phyloP scores from a whole-genome alignment of 2,797 vertebrate genomes.

The Huso huso region DNA sequence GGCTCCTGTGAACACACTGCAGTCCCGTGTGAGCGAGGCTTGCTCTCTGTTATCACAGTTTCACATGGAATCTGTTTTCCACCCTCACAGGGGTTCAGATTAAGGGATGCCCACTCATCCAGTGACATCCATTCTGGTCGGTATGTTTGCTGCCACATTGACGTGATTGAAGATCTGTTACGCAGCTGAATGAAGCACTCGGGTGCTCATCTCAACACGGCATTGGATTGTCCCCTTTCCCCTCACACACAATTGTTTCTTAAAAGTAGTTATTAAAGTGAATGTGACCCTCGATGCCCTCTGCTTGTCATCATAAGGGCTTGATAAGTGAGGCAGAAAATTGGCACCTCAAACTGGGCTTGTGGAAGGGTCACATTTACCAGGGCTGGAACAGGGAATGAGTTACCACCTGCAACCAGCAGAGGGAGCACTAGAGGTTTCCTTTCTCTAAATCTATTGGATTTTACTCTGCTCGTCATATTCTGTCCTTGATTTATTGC shows the following conservation, averaged over 20 bases:
- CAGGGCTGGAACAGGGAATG: background rate
- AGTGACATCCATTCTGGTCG: background rate
- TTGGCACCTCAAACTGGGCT: background rate
- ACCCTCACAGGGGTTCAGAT: background rate
- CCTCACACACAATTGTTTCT: background rate
- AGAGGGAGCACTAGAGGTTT: background rate
- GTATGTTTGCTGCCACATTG: background rate
- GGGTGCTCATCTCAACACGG: background rate
- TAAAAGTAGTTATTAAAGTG: background rate
- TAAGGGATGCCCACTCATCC: background rate
- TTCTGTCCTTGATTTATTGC: background rate
- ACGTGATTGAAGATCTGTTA: background rate
- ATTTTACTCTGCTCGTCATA: background rate
- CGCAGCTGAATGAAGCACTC: background rate
- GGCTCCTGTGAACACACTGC: no score
- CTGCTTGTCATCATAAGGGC: background rate
- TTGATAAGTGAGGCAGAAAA: background rate
- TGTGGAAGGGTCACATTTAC: conserved; percentile 3
- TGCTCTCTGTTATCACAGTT: no score
- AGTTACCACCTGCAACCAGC: background rate
- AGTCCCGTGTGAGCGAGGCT: no score
- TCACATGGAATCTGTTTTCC: no score
- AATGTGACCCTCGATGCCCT: background rate
- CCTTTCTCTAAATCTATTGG: background rate
- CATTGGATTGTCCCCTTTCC: background rate